A percentile compares a stretch with the other conserved stretches of the same genome.
Conservation (phyloP, 2,797 vertebrate genomes). For the Meda fulgida region DNA sequence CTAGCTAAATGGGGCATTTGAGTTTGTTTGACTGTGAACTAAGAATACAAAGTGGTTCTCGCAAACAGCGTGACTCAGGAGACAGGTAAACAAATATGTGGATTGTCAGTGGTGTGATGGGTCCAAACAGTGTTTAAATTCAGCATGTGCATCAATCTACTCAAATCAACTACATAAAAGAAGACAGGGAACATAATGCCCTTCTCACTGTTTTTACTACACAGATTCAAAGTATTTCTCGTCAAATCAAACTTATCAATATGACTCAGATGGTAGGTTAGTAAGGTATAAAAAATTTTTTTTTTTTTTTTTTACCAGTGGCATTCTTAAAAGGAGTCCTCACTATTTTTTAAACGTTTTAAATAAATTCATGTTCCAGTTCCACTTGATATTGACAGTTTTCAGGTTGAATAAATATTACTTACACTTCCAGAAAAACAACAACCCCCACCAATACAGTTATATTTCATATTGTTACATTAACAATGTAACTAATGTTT, state of each 20-base stretch:
- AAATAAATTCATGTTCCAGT: too few relatives aligned
- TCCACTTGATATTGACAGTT: too few relatives aligned
- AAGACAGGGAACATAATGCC: neutral
- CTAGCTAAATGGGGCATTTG: constrained; percentile 49
- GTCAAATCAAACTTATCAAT: neutral
- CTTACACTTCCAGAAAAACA: neutral
- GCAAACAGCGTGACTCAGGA: constrained; percentile 1
- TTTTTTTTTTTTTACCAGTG: neutral
- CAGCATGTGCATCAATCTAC: neutral
- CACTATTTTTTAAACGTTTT: neutral
- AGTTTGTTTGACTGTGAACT: constrained; percentile 30
- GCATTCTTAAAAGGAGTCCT: neutral
- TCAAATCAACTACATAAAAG: neutral
- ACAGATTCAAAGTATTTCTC: neutral
- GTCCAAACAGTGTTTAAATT: neutral
- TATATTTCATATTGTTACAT: too few relatives aligned
- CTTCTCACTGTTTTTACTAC: neutral
- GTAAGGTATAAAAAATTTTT: neutral
- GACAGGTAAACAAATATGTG: constrained; percentile 15
- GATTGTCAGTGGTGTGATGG: constrained; percentile 13
- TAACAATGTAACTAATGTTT: too few relatives aligned
- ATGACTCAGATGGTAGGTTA: neutral
- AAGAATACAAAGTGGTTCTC: constrained; percentile 42
- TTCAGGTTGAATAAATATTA: neutral
- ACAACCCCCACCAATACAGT: neutral